Evolutionary conservation across 2,797 vertebrate genomes (phyloP), one percentile per base, ranked within the genome.

Genomic region (Microctenopoma lineatum): DNA sequence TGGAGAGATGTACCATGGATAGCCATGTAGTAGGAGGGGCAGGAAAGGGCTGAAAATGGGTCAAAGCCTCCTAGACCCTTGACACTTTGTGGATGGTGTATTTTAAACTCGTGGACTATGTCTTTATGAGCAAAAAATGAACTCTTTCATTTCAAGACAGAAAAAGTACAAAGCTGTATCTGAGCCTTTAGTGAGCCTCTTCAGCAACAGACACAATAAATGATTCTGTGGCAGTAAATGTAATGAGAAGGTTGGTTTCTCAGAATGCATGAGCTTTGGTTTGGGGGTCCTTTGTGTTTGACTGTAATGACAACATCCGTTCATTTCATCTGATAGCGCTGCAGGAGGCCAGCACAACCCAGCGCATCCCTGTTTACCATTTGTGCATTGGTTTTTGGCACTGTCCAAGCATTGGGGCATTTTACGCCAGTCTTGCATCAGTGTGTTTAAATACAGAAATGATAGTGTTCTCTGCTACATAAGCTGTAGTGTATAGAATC

Each of bases 371-470:
- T 87, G 80, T 87, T 90, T 90, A 81, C 73, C 78, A 70, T 82
- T 61, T 82, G 84, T 83, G 80, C 76, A 50, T 73, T 65, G 66
- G 64, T 60, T 56, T 82, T 75, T 70, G 81, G 57, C 68, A 77
- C 73, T 42, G 66, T 79, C 75, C 74, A 66, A 73, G 73, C 75
- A 18, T 80, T 87, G 84, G 83, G 81, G 77, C 55, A 44, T 80
- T 87, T 44, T 44, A 8, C 42, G 5, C 7, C 42, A 7, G 6
- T 76, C 85, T 91, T 91, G 90, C 90, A 88, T 93, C 90, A 93
- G 65, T 73, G 66, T 66, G 75, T 79, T 81, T 89, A 77, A 89
- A 84, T 90, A 66, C 79, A 87, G 84, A 79, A 88, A 68, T 73
- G 73, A 80, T 83, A 86, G 84, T 88, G 79, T 86, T 76, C 53